A percentile compares a stretch with the other conserved stretches of the same genome.
Evolutionary conservation across 2,113 vertebrate species (phyloP).

Genomic region (Hippocampus guttulatus): DNA sequence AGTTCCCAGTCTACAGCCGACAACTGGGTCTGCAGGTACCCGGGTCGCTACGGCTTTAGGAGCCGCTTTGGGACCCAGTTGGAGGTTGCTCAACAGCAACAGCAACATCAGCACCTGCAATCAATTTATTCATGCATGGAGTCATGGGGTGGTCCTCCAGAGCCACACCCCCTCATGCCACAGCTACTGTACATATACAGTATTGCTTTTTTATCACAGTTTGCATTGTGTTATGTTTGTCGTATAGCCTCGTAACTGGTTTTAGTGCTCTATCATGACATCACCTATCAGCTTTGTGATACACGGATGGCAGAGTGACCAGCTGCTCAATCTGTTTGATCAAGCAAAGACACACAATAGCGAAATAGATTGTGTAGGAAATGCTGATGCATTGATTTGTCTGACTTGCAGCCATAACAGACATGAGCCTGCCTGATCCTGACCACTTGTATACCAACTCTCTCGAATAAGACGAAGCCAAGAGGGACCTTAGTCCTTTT

Average conservation of each 20-base stretch:
- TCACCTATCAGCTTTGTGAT: not conserved
- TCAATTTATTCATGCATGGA: too few relatives aligned
- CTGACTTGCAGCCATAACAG: slow-evolving; percentile 37
- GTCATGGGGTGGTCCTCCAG: too few relatives aligned
- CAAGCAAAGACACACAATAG: slow-evolving; percentile 51
- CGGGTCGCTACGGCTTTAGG: too few relatives aligned
- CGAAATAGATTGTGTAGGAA: slow-evolving; percentile 47
- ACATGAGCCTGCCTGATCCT: slow-evolving; percentile 27
- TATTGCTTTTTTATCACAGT: not conserved
- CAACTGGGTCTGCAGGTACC: too few relatives aligned
- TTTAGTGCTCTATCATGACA: not conserved
- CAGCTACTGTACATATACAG: too few relatives aligned
- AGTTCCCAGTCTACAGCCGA: too few relatives aligned
- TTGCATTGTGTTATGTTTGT: not conserved
- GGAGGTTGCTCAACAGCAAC: too few relatives aligned
- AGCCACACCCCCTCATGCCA: too few relatives aligned
- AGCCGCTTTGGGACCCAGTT: too few relatives aligned
- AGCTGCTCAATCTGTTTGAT: slow-evolving; percentile 61
- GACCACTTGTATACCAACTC: not conserved
- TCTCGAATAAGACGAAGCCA: not conserved
- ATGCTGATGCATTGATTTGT: slow-evolving; percentile 54
- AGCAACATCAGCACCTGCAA: too few relatives aligned
- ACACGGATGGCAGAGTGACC: slow-evolving; percentile 29
- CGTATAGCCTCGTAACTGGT: not conserved
- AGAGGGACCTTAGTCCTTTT: not conserved